Evolutionary conservation across 2,888 invertebrate genomes (phyloP).

Genomic region (Catocala nupta): DNA sequence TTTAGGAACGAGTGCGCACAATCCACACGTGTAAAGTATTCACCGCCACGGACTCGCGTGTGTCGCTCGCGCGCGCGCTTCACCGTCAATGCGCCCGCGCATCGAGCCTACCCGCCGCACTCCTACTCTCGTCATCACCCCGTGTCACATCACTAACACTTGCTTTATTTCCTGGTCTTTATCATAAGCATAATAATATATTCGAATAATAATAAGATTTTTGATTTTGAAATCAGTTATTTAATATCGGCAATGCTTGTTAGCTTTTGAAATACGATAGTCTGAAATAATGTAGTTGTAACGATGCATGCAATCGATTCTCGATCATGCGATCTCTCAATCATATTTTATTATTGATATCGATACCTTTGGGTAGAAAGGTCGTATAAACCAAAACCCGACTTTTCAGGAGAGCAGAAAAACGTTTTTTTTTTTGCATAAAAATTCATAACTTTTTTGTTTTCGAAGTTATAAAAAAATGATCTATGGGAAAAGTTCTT

Average conservation of each 20-base stretch:
- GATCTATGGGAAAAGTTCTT: too few relatives aligned
- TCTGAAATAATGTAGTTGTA: not conserved
- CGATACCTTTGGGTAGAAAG: too few relatives aligned
- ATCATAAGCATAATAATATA: conserved; percentile 19
- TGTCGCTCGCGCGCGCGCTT: conserved; percentile 67
- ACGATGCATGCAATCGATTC: too few relatives aligned
- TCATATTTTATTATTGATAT: too few relatives aligned
- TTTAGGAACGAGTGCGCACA: conserved; percentile 37
- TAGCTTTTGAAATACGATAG: not conserved
- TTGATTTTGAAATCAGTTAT: conserved; percentile 2
- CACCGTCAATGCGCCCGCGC: conserved; percentile 65
- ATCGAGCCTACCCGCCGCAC: conserved; percentile 33
- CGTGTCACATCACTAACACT: conserved; percentile 29
- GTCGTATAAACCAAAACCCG: too few relatives aligned
- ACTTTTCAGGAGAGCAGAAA: too few relatives aligned
- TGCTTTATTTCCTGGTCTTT: conserved; percentile 29
- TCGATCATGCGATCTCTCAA: too few relatives aligned
- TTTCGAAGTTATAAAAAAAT: too few relatives aligned
- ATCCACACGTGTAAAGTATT: conserved; percentile 59
- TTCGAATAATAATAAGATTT: conserved; percentile 1
- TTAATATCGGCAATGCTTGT: too few relatives aligned
- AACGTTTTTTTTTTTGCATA: too few relatives aligned
- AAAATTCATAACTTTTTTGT: too few relatives aligned
- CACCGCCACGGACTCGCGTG: conserved; percentile 59
- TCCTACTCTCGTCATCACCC: conserved; percentile 48